These are phyloP conservation scores for Smutsia gigantea DNA, from an alignment of 2,797 vertebrate genomes.

Conservation along the genomic window DNA sequence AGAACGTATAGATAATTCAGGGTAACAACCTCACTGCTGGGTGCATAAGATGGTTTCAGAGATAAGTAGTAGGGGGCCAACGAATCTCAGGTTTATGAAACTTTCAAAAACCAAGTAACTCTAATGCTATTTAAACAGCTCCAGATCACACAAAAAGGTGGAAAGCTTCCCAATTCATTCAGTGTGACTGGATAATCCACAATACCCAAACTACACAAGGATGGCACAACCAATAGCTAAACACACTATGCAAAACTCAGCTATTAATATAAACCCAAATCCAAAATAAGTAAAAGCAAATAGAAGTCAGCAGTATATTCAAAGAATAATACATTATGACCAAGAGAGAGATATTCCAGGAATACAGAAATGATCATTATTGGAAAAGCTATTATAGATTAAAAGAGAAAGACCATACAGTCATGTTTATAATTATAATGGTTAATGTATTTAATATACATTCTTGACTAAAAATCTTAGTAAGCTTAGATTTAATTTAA, in stretches of 20 bases:
- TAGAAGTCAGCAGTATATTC: neutral
- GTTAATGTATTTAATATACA: neutral
- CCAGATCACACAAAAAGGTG: neutral
- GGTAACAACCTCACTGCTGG: neutral
- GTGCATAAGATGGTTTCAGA: neutral
- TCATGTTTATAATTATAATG: neutral
- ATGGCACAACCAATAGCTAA: neutral
- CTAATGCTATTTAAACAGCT: neutral
- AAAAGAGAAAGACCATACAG: neutral
- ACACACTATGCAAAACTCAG: neutral
- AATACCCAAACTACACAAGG: neutral
- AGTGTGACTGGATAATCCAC: neutral
- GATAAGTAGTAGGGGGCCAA: neutral
- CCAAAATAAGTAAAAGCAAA: neutral
- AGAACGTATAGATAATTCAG: neutral
- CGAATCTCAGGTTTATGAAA: neutral
- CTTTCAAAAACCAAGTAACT: neutral
- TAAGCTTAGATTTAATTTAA: neutral
- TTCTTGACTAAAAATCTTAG: slow-evolving; percentile 41
- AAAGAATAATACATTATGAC: neutral
- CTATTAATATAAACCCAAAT: neutral
- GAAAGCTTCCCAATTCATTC: neutral
- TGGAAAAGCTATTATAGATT: slow-evolving; percentile 8
- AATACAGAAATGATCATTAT: neutral
- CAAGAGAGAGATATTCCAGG: neutral